These are phyloP conservation scores for Drosophila lutescens DNA, from an alignment of 2,888 invertebrate species.

Conservation along the genomic window DNA sequence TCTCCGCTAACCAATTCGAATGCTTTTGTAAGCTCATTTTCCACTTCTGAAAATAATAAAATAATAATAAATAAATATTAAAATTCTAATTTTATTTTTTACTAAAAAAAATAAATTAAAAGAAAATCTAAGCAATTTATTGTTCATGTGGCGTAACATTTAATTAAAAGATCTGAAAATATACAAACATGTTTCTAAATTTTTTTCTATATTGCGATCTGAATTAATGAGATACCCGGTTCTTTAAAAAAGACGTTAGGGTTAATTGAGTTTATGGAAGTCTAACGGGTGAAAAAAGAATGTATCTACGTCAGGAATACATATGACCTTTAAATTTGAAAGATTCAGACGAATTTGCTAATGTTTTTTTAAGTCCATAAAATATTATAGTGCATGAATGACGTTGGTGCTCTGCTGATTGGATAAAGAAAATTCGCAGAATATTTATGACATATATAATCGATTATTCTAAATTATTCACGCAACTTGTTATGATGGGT, in stretches of 20 bases:
- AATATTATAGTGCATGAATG: background rate
- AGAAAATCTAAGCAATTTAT: too few relatives aligned
- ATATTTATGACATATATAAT: background rate
- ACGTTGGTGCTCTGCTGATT: background rate
- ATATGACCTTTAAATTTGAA: background rate
- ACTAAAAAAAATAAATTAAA: too few relatives aligned
- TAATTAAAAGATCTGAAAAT: background rate
- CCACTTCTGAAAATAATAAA: background rate
- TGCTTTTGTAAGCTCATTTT: background rate
- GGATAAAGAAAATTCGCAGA: background rate
- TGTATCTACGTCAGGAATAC: background rate
- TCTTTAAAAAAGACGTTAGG: background rate
- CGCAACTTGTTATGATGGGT: background rate
- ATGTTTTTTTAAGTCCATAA: background rate
- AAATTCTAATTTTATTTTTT: too few relatives aligned
- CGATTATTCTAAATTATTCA: background rate
- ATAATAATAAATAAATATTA: too few relatives aligned
- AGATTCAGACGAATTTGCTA: background rate
- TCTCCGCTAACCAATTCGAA: conserved; percentile 3
- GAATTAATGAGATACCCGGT: background rate
- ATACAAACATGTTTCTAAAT: background rate
- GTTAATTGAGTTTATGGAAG: background rate
- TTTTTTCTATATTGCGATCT: background rate
- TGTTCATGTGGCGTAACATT: background rate
- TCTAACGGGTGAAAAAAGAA: background rate